Percentiles rank a stretch among this genome's conserved stretches.
Evolutionary conservation across 2,113 vertebrate genomes (phyloP).

Genomic region (Megaptera novaeangliae): DNA sequence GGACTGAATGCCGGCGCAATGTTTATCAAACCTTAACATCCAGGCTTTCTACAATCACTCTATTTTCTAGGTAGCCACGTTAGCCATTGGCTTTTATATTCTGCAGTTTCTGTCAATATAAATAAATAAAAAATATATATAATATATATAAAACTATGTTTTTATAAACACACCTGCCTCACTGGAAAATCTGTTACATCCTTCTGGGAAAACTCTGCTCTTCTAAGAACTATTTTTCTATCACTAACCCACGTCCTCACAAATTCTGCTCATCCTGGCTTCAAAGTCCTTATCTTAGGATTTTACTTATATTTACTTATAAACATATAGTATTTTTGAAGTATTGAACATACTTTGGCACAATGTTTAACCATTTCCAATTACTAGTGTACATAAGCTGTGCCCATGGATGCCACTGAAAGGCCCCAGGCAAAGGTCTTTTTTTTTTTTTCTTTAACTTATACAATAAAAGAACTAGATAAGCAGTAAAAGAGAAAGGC

Average conservation of each 20-base stretch:
- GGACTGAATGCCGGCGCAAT: background rate
- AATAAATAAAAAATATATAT: background rate
- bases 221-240: background rate
- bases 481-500: background rate
- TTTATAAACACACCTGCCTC: background rate
- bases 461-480: background rate
- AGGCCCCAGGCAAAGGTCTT: background rate
- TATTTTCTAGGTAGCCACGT: background rate
- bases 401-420: background rate
- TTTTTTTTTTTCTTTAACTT: background rate
- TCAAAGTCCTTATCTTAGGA: background rate
- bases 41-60: background rate
- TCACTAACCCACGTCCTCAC: background rate
- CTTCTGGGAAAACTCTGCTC: background rate
- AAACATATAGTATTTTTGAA: background rate
- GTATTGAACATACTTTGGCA: background rate
- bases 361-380: background rate
- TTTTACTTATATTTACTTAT: background rate
- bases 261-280: background rate
- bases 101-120: background rate
- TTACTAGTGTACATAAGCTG: background rate
- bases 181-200: background rate
- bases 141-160: background rate
- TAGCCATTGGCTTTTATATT: constrained; percentile 5
- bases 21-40: background rate